phyloP scores from a whole-genome alignment of 2,888 invertebrate genomes.

The Polymixis lichenea region DNA sequence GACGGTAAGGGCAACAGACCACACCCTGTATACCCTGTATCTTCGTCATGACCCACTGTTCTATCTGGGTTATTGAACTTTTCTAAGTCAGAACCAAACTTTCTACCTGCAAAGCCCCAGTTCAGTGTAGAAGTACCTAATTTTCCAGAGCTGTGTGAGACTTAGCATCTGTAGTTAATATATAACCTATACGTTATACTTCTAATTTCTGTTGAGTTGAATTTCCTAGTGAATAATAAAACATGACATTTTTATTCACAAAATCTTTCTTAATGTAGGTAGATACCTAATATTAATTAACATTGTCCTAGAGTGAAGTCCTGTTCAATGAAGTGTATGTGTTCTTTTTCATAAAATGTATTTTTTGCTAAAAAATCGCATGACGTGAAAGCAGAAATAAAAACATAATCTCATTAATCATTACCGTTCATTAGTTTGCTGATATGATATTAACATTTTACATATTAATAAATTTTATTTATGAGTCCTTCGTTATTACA shows the following conservation, averaged over 20 bases:
- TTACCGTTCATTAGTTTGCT: constrained; percentile 36
- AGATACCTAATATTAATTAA: constrained; percentile 64
- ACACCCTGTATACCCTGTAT: constrained; percentile 79
- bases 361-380: constrained; percentile 56
- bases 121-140: constrained; percentile 62
- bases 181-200: constrained; percentile 58
- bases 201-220: constrained; percentile 57
- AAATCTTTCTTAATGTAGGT: constrained; percentile 63
- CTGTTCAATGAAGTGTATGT: constrained; percentile 82
- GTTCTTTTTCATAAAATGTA: constrained; percentile 75
- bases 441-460: constrained; percentile 32
- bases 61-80: constrained; percentile 54
- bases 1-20: constrained; percentile 92
- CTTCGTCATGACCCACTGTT: constrained; percentile 83
- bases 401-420: constrained; percentile 28
- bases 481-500: constrained; percentile 42
- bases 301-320: constrained; percentile 55
- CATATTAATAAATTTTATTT: constrained; percentile 40
- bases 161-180: constrained; percentile 70
- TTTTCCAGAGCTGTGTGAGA: constrained; percentile 68
- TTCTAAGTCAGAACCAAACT: constrained; percentile 50
- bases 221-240: constrained; percentile 79
- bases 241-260: constrained; percentile 83
- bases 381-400: constrained; percentile 41
- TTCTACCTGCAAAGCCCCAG: constrained; percentile 61